Evolutionary conservation across 2,888 invertebrate species (phyloP).

Genomic region (Theodoxus fluviatilis): DNA sequence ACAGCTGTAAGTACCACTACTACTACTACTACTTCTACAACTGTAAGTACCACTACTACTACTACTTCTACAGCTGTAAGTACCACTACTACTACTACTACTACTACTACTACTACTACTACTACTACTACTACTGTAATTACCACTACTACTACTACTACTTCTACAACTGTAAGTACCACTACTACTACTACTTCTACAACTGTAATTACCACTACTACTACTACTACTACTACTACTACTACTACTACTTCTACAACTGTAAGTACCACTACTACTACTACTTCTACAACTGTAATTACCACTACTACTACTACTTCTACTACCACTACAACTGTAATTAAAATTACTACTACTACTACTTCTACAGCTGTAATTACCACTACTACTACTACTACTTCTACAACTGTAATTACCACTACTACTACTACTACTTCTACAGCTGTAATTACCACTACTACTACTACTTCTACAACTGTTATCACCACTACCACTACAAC

Average conservation of each 20-base stretch:
- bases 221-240: conserved; percentile 2
- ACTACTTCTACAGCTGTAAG: neutral
- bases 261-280: neutral
- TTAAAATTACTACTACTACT: neutral
- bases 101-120: conserved; percentile 2
- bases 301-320: neutral
- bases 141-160: neutral
- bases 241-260: neutral
- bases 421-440: too few species aligned
- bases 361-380: neutral
- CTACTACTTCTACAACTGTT: too few species aligned
- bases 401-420: neutral
- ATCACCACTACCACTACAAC: too few species aligned
- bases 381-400: neutral
- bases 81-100: neutral
- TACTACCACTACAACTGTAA: neutral
- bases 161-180: neutral
- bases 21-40: neutral
- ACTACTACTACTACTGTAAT: neutral
- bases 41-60: neutral
- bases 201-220: neutral
- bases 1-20: too few species aligned
- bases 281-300: neutral
- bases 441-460: too few species aligned
- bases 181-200: neutral